Evolutionary conservation across 2,888 invertebrate species (phyloP).

Genomic region (Myathropa florea): DNA sequence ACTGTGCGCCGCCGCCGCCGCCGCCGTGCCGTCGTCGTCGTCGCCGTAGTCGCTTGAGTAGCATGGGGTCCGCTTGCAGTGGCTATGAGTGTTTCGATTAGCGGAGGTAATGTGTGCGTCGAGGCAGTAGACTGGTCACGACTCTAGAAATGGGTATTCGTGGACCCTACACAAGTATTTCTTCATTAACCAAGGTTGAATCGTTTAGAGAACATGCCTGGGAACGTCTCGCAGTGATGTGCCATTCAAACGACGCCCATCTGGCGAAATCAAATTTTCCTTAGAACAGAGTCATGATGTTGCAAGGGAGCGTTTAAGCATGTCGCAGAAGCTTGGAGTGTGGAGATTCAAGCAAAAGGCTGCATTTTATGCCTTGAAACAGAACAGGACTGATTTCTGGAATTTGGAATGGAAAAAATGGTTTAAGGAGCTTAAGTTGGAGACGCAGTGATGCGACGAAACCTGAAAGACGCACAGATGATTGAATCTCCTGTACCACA

Average conservation of each 20-base stretch:
- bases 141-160: constrained; percentile 46
- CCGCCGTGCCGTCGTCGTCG: background rate
- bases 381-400: too few species aligned
- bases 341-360: too few species aligned
- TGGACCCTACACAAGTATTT: constrained; percentile 26
- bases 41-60: constrained; percentile 3
- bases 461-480: too few species aligned
- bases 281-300: background rate
- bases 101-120: constrained; percentile 20
- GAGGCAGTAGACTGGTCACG: constrained; percentile 54
- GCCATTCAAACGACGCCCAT: background rate
- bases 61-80: constrained; percentile 30
- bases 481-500: too few species aligned
- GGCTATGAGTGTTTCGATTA: constrained; percentile 26
- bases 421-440: too few species aligned
- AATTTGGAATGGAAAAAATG: too few species aligned
- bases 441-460: too few species aligned
- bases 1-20: background rate
- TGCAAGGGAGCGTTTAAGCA: background rate
- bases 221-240: background rate
- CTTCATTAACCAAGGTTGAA: constrained; percentile 52
- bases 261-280: background rate
- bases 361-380: too few species aligned
- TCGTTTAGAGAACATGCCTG: constrained; percentile 44
- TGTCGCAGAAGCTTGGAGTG: background rate